Evolutionary conservation across 2,888 invertebrate genomes (phyloP).

Genomic region (Cepaea hortensis): DNA sequence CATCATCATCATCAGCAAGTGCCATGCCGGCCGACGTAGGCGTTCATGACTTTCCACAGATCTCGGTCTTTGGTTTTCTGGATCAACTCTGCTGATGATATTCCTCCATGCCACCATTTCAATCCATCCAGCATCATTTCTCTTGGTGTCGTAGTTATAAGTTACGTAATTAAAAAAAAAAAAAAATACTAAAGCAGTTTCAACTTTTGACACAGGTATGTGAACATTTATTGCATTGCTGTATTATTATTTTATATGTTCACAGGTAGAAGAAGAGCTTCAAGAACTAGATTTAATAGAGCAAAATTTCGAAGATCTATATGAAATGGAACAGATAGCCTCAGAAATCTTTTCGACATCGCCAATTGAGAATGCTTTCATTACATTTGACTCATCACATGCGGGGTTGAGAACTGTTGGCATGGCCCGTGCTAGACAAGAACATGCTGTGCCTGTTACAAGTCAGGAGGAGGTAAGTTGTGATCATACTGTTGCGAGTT

Average conservation of each 20-base stretch:
- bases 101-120: too few relatives aligned
- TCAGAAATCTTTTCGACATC: constrained; percentile 47
- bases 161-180: too few relatives aligned
- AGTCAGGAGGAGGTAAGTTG: constrained; percentile 33
- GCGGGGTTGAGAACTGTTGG: constrained; percentile 42
- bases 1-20: too few relatives aligned
- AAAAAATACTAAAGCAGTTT: too few relatives aligned
- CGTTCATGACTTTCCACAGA: too few relatives aligned
- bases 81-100: too few relatives aligned
- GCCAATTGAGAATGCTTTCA: constrained; percentile 45
- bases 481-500: not conserved
- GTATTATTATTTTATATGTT: not conserved
- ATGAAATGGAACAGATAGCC: constrained; percentile 65
- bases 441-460: constrained; percentile 9
- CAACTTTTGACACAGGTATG: too few relatives aligned
- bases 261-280: constrained; percentile 69
- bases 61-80: too few relatives aligned
- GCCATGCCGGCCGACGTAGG: too few relatives aligned
- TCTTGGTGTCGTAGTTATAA: too few relatives aligned
- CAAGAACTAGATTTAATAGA: constrained; percentile 72
- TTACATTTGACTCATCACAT: constrained; percentile 46
- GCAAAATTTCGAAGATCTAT: constrained; percentile 71
- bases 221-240: not conserved
- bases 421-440: constrained; percentile 44
- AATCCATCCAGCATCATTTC: too few relatives aligned